These are phyloP conservation scores for Drosophila mercatorum DNA, from an alignment of 2,888 invertebrate species.

Conservation along the genomic window DNA sequence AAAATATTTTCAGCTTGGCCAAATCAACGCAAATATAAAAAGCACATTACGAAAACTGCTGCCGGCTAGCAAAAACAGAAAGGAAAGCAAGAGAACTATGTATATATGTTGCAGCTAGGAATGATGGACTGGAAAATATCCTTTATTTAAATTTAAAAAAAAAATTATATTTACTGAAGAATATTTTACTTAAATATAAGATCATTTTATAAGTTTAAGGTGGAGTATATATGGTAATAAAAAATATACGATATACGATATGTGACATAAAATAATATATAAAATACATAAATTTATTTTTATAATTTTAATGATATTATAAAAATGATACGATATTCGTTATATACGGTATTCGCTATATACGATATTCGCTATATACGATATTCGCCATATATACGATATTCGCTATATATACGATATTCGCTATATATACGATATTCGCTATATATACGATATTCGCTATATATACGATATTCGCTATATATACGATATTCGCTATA, in stretches of 20 bases:
- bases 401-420: not conserved
- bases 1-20: constrained; percentile 58
- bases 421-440: not conserved
- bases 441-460: not conserved
- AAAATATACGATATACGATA: not conserved
- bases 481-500: not conserved
- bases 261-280: too few species aligned
- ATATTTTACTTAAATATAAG: too few species aligned
- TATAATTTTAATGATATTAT: too few species aligned
- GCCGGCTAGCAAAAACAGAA: constrained; percentile 25
- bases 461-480: not conserved
- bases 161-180: too few species aligned
- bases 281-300: too few species aligned
- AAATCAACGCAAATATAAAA: constrained; percentile 60
- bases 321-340: not conserved
- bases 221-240: too few species aligned
- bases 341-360: not conserved
- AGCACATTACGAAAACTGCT: constrained; percentile 54
- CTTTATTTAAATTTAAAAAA: not conserved
- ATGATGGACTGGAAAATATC: constrained; percentile 10
- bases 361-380: not conserved
- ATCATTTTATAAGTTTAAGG: too few species aligned
- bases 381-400: not conserved
- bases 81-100: not conserved
- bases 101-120: not conserved